phyloP scores from a whole-genome alignment of 2,888 invertebrate genomes.

The Erebia ligea region DNA sequence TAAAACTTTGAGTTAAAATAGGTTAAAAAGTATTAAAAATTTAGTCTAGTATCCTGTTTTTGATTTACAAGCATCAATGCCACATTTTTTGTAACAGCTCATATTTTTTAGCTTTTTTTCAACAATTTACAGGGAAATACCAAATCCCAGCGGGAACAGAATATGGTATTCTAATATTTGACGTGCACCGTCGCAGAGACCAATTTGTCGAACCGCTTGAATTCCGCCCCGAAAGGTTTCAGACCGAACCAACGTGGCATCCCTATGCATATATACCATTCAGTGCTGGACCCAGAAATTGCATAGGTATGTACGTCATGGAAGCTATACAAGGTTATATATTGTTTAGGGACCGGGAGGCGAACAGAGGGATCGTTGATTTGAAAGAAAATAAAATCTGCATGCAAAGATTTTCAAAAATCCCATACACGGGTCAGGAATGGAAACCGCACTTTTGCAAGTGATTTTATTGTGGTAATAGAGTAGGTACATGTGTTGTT shows the following conservation, averaged over 20 bases:
- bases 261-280: slow-evolving; percentile 76
- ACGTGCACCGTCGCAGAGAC: slow-evolving; percentile 67
- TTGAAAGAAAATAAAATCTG: too few species aligned
- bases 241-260: slow-evolving; percentile 64
- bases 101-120: slow-evolving; percentile 21
- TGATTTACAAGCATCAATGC: too few species aligned
- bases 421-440: too few species aligned
- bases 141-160: slow-evolving; percentile 30
- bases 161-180: slow-evolving; percentile 42
- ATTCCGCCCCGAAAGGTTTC: slow-evolving; percentile 78
- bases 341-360: too few species aligned
- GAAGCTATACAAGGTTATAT: too few species aligned
- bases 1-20: too few species aligned
- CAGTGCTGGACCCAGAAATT: slow-evolving; percentile 86
- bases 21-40: not conserved
- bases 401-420: too few species aligned
- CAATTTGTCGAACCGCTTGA: slow-evolving; percentile 73
- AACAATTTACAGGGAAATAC: slow-evolving; percentile 29
- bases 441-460: too few species aligned
- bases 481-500: too few species aligned
- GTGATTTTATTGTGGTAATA: too few species aligned
- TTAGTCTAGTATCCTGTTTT: too few species aligned
- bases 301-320: slow-evolving; percentile 76
- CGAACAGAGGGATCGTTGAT: too few species aligned
- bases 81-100: not conserved